Base-by-base conservation (phyloP, 2,797 vertebrate genomes). In the Allobates femoralis region DNA sequence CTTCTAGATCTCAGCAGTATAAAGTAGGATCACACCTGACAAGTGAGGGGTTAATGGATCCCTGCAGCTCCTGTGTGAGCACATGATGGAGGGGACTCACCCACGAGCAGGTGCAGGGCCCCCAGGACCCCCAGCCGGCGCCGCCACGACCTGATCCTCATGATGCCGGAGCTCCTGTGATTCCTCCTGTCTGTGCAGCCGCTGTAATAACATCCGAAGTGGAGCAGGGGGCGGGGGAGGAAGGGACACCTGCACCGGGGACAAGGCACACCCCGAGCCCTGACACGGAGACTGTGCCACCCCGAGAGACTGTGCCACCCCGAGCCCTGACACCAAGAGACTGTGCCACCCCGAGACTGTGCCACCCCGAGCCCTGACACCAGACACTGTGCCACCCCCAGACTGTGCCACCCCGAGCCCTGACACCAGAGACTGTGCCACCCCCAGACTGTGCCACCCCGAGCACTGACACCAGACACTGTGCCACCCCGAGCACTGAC, bases 151-250 rank as follows among this genome's bases (percentile, higher is more conserved):
- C 81, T 82, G 8, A 60, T 87, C 66, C 74, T 76, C 86, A 87
- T 87, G 74, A 64, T 79, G 80, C 76, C 28, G 53, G 51, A 3
- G 60, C 5, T 26, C 66, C 58, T 11, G 51, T 30, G 64, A 74
- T 55, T 79, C 51, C 55, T 75, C 28, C 56, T 19, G 26, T 34
- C 73, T 14, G 3, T n/a, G 26, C 85, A 41, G 79, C 85, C 73
- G 73, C 28, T 67, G 85, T 28, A 62, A 41, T 69, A 76, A 51
- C 53, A 83, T 78, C 86, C 86, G 46, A 87, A 83, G 79, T 87
- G 85, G 85, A 80, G 23, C 86, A 87, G 86, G 10, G 81, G 86
- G 81, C 41, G 86, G 81, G 37, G 86, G 76, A 46, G 73, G n/a
- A 69, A 78, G 74, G 66, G 80, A 84, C 81, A 87, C 86, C 86